phyloP scores from a whole-genome alignment of 2,888 invertebrate species.

The Lepas anatifera region DNA sequence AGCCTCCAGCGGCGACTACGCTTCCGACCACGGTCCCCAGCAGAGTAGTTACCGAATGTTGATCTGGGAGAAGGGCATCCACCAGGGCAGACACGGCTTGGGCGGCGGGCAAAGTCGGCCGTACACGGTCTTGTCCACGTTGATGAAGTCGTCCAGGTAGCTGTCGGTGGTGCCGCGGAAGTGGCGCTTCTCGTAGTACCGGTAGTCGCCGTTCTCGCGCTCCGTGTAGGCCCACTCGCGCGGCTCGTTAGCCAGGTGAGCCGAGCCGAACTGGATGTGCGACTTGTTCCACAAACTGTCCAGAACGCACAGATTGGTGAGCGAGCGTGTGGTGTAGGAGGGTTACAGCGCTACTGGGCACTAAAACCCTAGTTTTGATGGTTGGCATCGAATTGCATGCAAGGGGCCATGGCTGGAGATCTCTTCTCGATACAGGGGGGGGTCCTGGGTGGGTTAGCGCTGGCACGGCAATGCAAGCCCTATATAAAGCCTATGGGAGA shows the following conservation, averaged over 20 bases:
- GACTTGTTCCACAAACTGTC: neutral
- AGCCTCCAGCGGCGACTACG: too few relatives aligned
- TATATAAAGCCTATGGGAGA: too few relatives aligned
- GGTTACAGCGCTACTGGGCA: too few relatives aligned
- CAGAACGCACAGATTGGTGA: too few relatives aligned
- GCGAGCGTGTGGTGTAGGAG: too few relatives aligned
- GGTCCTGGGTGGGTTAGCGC: too few relatives aligned
- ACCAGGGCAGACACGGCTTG: neutral
- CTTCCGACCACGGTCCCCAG: too few relatives aligned
- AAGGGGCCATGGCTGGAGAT: too few relatives aligned
- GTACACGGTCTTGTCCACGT: neutral
- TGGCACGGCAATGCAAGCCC: too few relatives aligned
- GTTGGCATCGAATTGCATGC: too few relatives aligned
- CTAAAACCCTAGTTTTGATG: too few relatives aligned
- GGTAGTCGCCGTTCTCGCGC: neutral
- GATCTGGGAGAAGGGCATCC: neutral
- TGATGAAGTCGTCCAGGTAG: constrained; percentile 5
- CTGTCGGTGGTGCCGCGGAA: neutral
- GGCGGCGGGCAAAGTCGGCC: neutral
- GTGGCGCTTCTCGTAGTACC: neutral
- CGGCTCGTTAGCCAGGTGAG: neutral
- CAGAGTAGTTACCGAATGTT: neutral
- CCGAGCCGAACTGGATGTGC: neutral
- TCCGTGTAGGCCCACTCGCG: constrained; percentile 1
- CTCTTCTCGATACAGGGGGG: too few relatives aligned